A percentile compares a stretch with the other conserved stretches of the same genome.
Evolutionary conservation across 2,797 vertebrate genomes (phyloP).

Genomic region (Anabas testudineus): DNA sequence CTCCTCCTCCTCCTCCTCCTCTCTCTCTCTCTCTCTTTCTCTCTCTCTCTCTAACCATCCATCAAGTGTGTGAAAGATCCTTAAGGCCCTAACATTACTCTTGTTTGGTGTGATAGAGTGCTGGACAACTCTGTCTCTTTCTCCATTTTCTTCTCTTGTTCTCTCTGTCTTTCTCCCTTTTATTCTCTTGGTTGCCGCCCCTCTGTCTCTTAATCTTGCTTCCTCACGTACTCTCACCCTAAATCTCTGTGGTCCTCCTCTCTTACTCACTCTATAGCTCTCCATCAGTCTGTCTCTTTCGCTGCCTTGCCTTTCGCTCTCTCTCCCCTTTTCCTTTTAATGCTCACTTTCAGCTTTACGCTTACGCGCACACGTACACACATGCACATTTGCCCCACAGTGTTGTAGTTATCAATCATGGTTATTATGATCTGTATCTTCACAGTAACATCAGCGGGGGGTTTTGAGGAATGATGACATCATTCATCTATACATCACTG

Average conservation of each 20-base stretch:
- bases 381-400: neutral
- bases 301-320: slow-evolving; percentile 4
- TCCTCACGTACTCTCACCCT: slow-evolving; percentile 54
- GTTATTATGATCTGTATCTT: slow-evolving; percentile 55
- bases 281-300: slow-evolving; percentile 16
- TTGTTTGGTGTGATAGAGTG: slow-evolving; percentile 76
- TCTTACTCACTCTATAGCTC: slow-evolving; percentile 24
- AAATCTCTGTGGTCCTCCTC: slow-evolving; percentile 56
- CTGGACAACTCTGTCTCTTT: slow-evolving; percentile 65
- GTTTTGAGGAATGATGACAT: slow-evolving; percentile 61
- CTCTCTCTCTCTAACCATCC: slow-evolving; percentile 61
- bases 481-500: slow-evolving; percentile 56
- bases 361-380: slow-evolving; percentile 9
- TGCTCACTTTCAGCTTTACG: slow-evolving; percentile 16
- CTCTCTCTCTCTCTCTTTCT: neutral
- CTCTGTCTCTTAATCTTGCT: slow-evolving; percentile 63
- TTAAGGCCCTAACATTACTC: slow-evolving; percentile 77
- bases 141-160: slow-evolving; percentile 51
- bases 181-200: slow-evolving; percentile 43
- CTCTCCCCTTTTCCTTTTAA: slow-evolving; percentile 22
- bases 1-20: neutral
- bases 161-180: slow-evolving; percentile 48
- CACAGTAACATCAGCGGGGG: slow-evolving; percentile 41
- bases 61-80: slow-evolving; percentile 71
- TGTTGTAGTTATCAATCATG: slow-evolving; percentile 57